phyloP scores from a whole-genome alignment of 2,113 vertebrate genomes.

The Cyprinodon tularosa region DNA sequence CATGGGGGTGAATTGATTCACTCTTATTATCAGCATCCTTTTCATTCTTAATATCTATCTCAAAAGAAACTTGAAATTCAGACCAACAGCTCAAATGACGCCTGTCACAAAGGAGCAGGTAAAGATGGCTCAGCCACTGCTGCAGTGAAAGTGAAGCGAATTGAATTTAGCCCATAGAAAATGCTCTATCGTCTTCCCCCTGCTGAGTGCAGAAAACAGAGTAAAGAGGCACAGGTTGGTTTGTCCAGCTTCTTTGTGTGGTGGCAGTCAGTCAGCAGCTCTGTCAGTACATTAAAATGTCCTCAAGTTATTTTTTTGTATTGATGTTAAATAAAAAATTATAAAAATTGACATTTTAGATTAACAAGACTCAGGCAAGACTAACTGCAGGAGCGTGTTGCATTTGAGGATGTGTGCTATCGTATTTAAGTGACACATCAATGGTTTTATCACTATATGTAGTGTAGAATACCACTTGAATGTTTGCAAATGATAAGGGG shows the following conservation, averaged over 20 bases:
- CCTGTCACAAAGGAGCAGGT: slow-evolving; percentile 17
- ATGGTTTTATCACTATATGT: background rate
- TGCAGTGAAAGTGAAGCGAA: slow-evolving; percentile 46
- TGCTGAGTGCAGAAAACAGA: slow-evolving; percentile 41
- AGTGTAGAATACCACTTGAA: background rate
- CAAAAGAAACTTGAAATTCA: slow-evolving; percentile 19
- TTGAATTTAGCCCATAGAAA: slow-evolving; percentile 55
- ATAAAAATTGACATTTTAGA: slow-evolving; percentile 1
- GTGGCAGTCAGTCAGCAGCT: slow-evolving; percentile 28
- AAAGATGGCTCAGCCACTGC: slow-evolving; percentile 26
- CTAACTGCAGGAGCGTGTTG: background rate
- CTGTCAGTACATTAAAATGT: slow-evolving; percentile 17
- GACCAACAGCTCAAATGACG: slow-evolving; percentile 25
- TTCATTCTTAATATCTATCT: slow-evolving; percentile 14
- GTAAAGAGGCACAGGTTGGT: slow-evolving; percentile 36
- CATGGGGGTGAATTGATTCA: background rate
- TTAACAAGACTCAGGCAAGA: slow-evolving; percentile 22
- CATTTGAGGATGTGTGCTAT: background rate
- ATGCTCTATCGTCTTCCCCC: slow-evolving; percentile 28
- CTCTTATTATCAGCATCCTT: slow-evolving; percentile 1
- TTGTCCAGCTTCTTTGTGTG: slow-evolving; percentile 41
- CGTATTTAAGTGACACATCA: background rate
- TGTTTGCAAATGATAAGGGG: background rate
- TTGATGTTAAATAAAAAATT: slow-evolving; percentile 21
- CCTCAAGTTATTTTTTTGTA: slow-evolving; percentile 7